phyloP scores from a whole-genome alignment of 2,113 vertebrate species.

The Sylvia atricapilla region DNA sequence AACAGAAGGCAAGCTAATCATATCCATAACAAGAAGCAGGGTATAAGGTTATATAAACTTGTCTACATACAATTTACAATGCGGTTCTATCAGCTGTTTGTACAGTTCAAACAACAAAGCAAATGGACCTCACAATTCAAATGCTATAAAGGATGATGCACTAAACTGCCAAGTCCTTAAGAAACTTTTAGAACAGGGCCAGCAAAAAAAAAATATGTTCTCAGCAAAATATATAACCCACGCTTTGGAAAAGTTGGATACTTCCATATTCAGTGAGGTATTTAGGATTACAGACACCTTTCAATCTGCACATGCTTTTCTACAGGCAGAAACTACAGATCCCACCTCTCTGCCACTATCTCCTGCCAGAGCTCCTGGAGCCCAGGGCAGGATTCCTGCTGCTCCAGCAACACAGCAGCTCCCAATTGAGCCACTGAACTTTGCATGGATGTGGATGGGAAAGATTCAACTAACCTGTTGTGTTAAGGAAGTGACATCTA shows the following conservation, averaged over 20 bases:
- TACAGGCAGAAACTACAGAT: background rate
- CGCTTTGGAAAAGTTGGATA: background rate
- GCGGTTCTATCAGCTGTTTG: background rate
- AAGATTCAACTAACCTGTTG: background rate
- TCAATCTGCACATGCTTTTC: accelerated
- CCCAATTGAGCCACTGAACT: background rate
- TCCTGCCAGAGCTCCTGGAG: background rate
- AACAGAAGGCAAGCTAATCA: background rate
- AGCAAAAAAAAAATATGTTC: background rate
- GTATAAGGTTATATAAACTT: background rate
- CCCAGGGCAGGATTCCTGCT: background rate
- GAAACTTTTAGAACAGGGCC: background rate
- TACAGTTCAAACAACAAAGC: background rate
- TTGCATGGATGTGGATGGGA: background rate
- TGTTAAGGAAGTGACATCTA: background rate
- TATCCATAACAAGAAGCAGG: background rate
- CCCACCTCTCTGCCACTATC: background rate
- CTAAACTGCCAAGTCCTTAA: background rate
- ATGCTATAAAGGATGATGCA: background rate
- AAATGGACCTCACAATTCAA: background rate
- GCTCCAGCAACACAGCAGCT: background rate
- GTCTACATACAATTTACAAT: background rate
- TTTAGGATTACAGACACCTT: background rate
- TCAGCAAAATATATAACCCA: background rate
- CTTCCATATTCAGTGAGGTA: background rate